Evolutionary conservation across 1,140 invertebrate genomes (phyloP).

Genomic region (Globodera ellingtonae): DNA sequence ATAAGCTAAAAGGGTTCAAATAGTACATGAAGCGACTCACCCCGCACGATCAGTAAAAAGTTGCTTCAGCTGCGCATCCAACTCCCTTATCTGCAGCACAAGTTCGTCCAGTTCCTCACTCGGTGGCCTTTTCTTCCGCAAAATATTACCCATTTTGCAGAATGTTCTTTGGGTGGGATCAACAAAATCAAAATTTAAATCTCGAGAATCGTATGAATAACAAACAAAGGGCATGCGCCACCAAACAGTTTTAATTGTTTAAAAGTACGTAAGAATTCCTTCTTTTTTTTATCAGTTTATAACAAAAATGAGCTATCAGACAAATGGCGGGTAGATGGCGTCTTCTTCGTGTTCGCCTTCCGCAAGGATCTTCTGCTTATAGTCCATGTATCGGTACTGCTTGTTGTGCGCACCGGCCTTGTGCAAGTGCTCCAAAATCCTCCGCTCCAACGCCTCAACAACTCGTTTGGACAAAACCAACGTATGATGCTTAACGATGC

Average conservation of each 20-base stretch:
- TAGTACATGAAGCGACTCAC: conserved; percentile 9
- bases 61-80: conserved; percentile 39
- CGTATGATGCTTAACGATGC: conserved; percentile 93
- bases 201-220: neutral
- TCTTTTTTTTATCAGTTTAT: too few species aligned
- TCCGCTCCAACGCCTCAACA: conserved; percentile 81
- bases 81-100: conserved; percentile 40
- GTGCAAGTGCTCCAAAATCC: conserved; percentile 79
- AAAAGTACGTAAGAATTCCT: too few species aligned
- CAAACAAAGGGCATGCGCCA: conserved; percentile 12
- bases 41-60: neutral
- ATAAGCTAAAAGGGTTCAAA: neutral
- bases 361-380: conserved; percentile 56
- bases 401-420: conserved; percentile 69
- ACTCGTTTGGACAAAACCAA: conserved; percentile 84
- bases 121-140: conserved; percentile 27
- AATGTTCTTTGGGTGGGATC: too few species aligned
- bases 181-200: neutral
- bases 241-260: neutral
- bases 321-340: conserved; percentile 52
- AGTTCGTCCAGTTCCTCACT: conserved; percentile 50
- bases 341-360: conserved; percentile 59
- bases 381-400: conserved; percentile 60
- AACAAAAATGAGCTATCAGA: conserved; percentile 40
- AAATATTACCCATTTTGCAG: conserved; percentile 42